Conservation (phyloP, 1,140 invertebrate species). For the Zaprionus capensis region DNA sequence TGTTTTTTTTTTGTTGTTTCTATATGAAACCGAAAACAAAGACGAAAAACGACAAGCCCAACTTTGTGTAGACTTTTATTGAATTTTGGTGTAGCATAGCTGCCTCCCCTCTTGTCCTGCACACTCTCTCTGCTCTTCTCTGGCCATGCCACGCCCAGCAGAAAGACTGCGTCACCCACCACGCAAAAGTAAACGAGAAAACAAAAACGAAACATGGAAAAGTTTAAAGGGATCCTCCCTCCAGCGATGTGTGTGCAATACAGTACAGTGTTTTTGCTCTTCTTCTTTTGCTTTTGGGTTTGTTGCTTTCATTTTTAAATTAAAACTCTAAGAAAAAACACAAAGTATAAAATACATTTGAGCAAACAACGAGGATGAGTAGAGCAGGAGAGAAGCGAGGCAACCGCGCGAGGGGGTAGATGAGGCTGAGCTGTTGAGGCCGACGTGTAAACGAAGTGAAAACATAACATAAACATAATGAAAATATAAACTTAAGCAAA, state of each 20-base stretch:
- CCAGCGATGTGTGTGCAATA: slow-evolving; percentile 27
- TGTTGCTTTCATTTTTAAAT: slow-evolving; percentile 62
- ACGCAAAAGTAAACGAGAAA: slow-evolving; percentile 44
- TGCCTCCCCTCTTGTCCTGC: background rate
- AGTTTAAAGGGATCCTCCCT: slow-evolving; percentile 60
- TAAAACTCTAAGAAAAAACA: slow-evolving; percentile 54
- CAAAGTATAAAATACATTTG: slow-evolving; percentile 52
- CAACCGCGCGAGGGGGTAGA: background rate
- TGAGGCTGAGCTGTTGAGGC: background rate
- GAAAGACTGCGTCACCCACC: slow-evolving; percentile 23
- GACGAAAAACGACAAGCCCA: slow-evolving; percentile 49
- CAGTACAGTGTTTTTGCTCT: slow-evolving; percentile 32
- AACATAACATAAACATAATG: slow-evolving; percentile 71
- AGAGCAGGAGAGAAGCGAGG: background rate
- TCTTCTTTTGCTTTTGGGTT: slow-evolving; percentile 34
- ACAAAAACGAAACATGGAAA: slow-evolving; percentile 44
- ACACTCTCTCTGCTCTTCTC: background rate
- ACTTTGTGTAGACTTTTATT: slow-evolving; percentile 62
- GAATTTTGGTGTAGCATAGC: slow-evolving; percentile 51
- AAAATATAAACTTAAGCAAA: slow-evolving; percentile 66
- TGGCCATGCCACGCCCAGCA: background rate
- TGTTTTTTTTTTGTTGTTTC: background rate
- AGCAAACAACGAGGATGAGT: slow-evolving; percentile 33
- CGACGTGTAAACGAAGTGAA: slow-evolving; percentile 61
- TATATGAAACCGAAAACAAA: slow-evolving; percentile 44